Evolutionary conservation across 2,113 vertebrate species (phyloP), one percentile per base, ranked within the genome.

Genomic region (Oreotragus oreotragus): DNA sequence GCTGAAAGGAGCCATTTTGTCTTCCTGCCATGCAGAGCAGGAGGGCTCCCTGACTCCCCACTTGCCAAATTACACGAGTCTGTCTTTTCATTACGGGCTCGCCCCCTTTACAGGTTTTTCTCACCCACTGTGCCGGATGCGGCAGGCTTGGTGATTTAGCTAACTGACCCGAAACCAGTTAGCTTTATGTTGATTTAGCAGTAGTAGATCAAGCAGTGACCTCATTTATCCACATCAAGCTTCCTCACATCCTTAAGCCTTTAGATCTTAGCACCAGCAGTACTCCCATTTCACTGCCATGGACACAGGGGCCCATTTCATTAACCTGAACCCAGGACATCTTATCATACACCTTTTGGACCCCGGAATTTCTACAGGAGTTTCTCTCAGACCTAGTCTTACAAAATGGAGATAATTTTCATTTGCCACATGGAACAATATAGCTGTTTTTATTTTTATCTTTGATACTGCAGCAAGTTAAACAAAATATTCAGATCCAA

Each of bases 111-210:
- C 62, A 66, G 62, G 62, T 66, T 8, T 64, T 66, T 60, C 58
- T 60, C 28, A 30, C 58, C 33, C 4, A 2, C 16, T n/a, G 16
- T 66, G 16, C 62, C 1, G 0, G 33, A 66, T 0, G 7, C 0
- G 0, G 16, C 62, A 66, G 47, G 17, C 30, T 13, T 80, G 43
- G 25, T 47, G 77, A 49, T 33, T 79, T 49, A 49, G 16, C 16
- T 80, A 30, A 30, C 8, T 80, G 45, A 19, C 77, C 30, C 2
- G 28, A 49, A 47, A 80, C 77, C 27, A 19, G 17, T n/a, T n/a
- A 49, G 45, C 19, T 3, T n/a, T 83, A 36, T 25, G 33, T 53
- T 36, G 49, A 53, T 55, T 80, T 80, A 12, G 16, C 1, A 0
- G 28, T 8, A 80, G 9, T 12, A 7, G 9, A 33, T 33, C 10